These are phyloP conservation scores for Periplaneta americana DNA, from an alignment of 1,140 invertebrate genomes.

Conservation along the genomic window DNA sequence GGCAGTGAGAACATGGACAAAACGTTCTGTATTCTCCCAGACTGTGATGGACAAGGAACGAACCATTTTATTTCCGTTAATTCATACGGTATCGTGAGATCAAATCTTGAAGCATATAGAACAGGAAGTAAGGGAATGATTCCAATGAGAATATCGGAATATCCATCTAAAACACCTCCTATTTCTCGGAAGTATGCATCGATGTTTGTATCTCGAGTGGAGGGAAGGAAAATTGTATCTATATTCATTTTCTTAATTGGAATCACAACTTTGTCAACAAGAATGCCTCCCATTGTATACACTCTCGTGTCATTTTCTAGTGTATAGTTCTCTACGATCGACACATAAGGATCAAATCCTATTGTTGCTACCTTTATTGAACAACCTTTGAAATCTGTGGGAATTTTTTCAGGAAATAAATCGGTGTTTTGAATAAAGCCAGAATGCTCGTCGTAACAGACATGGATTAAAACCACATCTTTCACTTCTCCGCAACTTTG, in stretches of 20 bases:
- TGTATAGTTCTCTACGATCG: background rate
- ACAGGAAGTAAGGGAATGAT: background rate
- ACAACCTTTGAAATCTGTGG: background rate
- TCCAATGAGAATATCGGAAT: background rate
- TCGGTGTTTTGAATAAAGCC: background rate
- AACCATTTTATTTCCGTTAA: background rate
- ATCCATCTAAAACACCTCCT: background rate
- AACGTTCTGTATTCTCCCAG: background rate
- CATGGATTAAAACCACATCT: background rate
- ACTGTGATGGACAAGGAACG: background rate
- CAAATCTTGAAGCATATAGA: background rate
- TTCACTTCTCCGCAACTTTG: background rate
- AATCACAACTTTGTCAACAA: background rate
- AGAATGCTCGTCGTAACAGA: background rate
- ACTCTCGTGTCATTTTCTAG: background rate
- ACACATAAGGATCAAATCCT: background rate
- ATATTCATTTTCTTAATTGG: background rate
- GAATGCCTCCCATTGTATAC: background rate
- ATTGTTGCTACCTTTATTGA: background rate
- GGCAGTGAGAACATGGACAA: background rate
- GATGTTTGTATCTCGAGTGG: background rate
- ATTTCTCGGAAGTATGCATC: background rate
- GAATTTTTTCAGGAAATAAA: background rate
- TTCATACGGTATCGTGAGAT: background rate
- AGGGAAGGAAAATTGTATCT: background rate